A percentile compares a stretch with the other conserved stretches of the same genome.
phyloP scores from a whole-genome alignment of 2,113 vertebrate genomes.

The Chaetura pelagica region DNA sequence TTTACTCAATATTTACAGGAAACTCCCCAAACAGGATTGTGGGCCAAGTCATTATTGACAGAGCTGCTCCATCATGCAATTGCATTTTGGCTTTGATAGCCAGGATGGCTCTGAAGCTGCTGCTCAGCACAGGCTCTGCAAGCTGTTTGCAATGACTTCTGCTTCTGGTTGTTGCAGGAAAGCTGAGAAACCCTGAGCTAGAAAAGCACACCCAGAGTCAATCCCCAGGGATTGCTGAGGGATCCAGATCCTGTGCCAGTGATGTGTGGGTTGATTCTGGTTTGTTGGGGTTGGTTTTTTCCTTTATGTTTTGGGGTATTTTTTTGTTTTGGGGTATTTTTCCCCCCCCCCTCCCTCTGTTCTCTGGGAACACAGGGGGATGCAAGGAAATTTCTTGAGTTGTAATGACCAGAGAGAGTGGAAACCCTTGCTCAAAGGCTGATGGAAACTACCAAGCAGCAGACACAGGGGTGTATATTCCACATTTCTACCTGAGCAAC shows the following conservation, averaged over 20 bases:
- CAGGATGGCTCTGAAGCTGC: not conserved
- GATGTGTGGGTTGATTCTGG: not conserved
- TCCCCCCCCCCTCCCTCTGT: conserved; percentile 37
- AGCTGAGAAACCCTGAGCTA: not conserved
- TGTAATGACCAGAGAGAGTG: conserved; percentile 68
- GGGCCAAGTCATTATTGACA: conserved; percentile 3
- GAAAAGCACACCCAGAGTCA: not conserved
- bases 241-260: not conserved
- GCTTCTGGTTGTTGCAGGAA: conserved; percentile 9
- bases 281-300: no score
- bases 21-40: not conserved
- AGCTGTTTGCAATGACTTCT: conserved; percentile 18
- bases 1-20: not conserved
- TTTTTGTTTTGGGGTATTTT: not conserved
- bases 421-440: conserved; percentile 79
- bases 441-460: conserved; percentile 74
- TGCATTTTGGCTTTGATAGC: conserved; percentile 15
- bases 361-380: conserved; percentile 77
- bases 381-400: conserved; percentile 77
- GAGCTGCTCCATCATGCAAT: not conserved
- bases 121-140: not conserved
- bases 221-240: conserved; percentile 17
- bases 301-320: not conserved
- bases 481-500: not conserved
- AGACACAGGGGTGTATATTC: conserved; percentile 68